Conservation (phyloP, 2,113 vertebrate species). For the Ondatra zibethicus region DNA sequence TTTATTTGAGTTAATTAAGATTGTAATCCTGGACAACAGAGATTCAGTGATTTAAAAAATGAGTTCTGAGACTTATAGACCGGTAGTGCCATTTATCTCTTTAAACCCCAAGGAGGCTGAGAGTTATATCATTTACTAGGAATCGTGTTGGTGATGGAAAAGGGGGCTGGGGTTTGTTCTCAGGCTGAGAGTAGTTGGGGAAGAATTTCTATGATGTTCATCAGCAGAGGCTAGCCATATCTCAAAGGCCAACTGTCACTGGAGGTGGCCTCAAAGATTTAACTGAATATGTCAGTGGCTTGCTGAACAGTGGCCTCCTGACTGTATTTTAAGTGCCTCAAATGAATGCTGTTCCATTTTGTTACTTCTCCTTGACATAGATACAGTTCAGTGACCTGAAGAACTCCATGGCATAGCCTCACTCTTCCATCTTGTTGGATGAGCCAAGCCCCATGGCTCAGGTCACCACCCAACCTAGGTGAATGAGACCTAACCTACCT, state of each 20-base stretch:
- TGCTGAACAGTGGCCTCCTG: not conserved
- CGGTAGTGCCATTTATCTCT: not conserved
- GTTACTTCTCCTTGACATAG: not conserved
- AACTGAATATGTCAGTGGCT: not conserved
- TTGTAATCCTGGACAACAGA: not conserved
- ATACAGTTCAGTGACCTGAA: not conserved
- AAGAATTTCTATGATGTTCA: not conserved
- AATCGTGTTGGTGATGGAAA: not conserved
- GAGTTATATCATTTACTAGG: not conserved
- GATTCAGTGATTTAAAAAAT: not conserved
- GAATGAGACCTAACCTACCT: too few relatives aligned
- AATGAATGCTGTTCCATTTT: not conserved
- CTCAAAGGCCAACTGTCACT: not conserved
- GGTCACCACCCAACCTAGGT: accelerated
- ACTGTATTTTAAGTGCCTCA: not conserved
- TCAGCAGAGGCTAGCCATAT: not conserved
- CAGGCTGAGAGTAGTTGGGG: not conserved
- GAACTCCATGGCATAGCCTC: not conserved
- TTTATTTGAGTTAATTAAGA: not conserved
- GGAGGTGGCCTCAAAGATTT: too few relatives aligned
- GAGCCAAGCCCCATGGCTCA: not conserved
- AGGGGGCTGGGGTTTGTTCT: accelerated
- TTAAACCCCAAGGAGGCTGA: not conserved
- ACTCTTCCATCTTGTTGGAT: not conserved
- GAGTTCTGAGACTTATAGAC: not conserved